Evolutionary conservation across 2,797 vertebrate species (phyloP), one percentile per base, ranked within the genome.

Genomic region (Gila robusta): DNA sequence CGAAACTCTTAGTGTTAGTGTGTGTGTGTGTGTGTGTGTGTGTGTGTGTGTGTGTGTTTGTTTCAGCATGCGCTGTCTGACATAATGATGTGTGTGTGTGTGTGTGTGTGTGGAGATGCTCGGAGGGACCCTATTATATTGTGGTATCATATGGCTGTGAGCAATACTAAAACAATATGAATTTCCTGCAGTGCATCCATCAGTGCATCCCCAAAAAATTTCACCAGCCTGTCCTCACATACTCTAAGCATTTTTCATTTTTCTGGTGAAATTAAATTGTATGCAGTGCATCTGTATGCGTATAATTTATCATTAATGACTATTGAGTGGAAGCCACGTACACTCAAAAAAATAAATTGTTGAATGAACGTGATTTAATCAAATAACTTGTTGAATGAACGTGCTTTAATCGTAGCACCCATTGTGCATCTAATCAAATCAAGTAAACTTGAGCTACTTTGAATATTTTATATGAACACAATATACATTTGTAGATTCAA

Each of bases 1-100:
- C 87, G 39, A 74, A 89, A 86, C 77, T 62, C 78, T 84, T 78
- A 79, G 7, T 82, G 32, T 56, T n/a, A 82, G 71, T 39, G 23
- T 35, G 52, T 74, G 66, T 72, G 32, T 80, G 66, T 54, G 37
- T 74, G 39, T 47, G 67, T 39, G 28, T 76, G 28, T 76, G 47
- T 74, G 17, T 52, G 12, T 21, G 35, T 67, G 67, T 39, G 37
- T 74, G 32, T 32, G 32, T 32, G 32, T 32, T 2, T 47, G 67
- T 71, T 76, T 52, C 47, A 76, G 23, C 28, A 64, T 44, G 37
- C n/a, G 37, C 35, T 59, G 74, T 54, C 28, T 54, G 19, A 35
- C 47, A 52, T 21, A 35, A 76, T 23, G 17, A 23, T 37, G 28
- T 76, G 49, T 76, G 47, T 74, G 17, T 74, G 12, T 19, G 32